A percentile compares a stretch with the other conserved stretches of the same genome.
These are phyloP conservation scores for Hemiprocne comata DNA, from an alignment of 2,113 vertebrate genomes.

Conservation along the genomic window DNA sequence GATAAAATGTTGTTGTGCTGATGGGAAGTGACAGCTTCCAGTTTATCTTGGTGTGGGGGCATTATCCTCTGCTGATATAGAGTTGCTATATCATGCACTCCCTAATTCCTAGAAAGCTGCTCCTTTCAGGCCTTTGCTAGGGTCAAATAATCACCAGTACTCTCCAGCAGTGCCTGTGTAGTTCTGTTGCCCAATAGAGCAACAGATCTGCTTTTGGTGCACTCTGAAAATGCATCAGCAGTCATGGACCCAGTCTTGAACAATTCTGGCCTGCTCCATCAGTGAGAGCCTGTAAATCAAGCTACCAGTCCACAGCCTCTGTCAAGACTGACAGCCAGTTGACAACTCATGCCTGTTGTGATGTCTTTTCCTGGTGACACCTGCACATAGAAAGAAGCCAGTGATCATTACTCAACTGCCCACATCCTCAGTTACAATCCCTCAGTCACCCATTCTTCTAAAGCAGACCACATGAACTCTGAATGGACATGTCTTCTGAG, in stretches of 20 bases:
- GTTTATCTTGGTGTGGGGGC: background rate
- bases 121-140: background rate
- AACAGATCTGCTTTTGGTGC: background rate
- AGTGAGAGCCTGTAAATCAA: background rate
- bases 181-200: background rate
- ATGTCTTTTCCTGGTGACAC: background rate
- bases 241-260: fast-evolving
- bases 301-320: background rate
- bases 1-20: background rate
- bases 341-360: background rate
- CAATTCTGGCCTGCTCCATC: background rate
- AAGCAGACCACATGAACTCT: background rate
- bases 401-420: background rate
- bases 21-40: background rate
- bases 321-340: background rate
- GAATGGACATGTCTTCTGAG: background rate
- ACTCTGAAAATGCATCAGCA: background rate
- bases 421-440: background rate
- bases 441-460: background rate
- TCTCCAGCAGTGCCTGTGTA: background rate
- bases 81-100: background rate
- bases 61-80: background rate
- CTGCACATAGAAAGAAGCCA: background rate
- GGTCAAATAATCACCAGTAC: background rate
- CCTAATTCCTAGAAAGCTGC: background rate